Conservation (phyloP, 2,797 vertebrate species). For the Thamnophis elegans region DNA sequence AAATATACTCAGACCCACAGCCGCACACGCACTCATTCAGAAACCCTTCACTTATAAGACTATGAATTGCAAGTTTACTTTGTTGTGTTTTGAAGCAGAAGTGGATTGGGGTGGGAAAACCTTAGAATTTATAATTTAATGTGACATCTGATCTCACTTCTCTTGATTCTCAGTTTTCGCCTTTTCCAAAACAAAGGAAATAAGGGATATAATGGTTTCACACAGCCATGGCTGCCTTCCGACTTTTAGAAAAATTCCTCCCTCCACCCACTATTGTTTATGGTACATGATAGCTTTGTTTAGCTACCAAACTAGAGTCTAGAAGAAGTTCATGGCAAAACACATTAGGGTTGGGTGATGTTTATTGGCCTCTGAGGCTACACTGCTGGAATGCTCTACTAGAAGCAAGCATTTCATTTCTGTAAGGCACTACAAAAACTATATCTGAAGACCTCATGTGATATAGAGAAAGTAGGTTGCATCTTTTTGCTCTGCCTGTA, state of each 20-base stretch:
- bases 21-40: conserved; percentile 15
- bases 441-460: background rate
- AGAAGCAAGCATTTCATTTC: background rate
- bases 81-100: background rate
- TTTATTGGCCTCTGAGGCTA: background rate
- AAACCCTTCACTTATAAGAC: conserved; percentile 14
- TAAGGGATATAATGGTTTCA: background rate
- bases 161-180: conserved; percentile 1
- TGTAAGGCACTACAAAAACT: background rate
- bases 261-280: background rate
- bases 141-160: conserved; percentile 14
- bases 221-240: background rate
- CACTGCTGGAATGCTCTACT: background rate
- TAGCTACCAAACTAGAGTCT: background rate
- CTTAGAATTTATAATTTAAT: conserved; percentile 33
- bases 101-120: background rate
- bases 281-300: background rate
- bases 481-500: background rate
- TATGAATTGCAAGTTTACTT: background rate
- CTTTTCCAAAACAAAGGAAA: conserved; percentile 43
- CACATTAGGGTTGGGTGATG: background rate
- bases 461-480: background rate
- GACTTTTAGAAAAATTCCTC: background rate
- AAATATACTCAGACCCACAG: conserved; percentile 15
- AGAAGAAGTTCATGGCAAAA: background rate